Conservation (phyloP, 2,113 vertebrate genomes). For the Nansenia antarctica region DNA sequence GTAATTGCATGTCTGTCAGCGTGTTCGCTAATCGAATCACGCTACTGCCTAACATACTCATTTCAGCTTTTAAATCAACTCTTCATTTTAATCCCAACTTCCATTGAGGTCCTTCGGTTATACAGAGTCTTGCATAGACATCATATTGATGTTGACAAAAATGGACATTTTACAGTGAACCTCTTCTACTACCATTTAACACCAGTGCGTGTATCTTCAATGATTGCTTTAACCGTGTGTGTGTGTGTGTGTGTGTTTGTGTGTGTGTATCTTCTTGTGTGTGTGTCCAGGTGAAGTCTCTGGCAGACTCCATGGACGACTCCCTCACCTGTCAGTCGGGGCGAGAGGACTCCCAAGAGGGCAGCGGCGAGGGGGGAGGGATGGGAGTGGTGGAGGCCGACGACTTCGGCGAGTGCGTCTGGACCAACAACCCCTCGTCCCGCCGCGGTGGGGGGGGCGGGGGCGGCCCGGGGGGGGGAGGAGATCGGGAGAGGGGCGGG, state of each 20-base stretch:
- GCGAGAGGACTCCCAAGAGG: conserved; percentile 78
- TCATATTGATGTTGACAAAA: no score
- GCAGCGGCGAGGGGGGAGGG: conserved; percentile 66
- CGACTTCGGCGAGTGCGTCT: conserved; percentile 77
- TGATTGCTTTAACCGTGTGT: conserved; percentile 23
- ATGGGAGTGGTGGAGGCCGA: conserved; percentile 63
- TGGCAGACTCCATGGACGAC: conserved; percentile 91
- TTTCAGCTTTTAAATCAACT: no score
- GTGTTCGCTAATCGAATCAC: no score
- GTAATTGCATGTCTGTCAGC: no score
- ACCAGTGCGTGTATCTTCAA: no score
- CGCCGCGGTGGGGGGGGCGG: conserved; percentile 64
- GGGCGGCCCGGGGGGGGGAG: conserved; percentile 48
- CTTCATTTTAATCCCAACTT: no score
- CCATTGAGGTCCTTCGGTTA: no score
- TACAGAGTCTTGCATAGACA: no score
- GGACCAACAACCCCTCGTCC: conserved; percentile 71
- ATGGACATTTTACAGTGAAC: no score
- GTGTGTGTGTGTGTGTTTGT: no score
- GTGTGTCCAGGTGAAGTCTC: conserved; percentile 82
- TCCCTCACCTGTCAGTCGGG: conserved; percentile 85
- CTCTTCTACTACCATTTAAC: no score
- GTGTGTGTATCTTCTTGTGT: not conserved
- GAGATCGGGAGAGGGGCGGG: conserved; percentile 46
- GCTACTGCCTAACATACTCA: no score